Evolutionary conservation across 2,797 vertebrate species (phyloP), one percentile per base, ranked within the genome.

Genomic region (Sebastolobus altivelis): DNA sequence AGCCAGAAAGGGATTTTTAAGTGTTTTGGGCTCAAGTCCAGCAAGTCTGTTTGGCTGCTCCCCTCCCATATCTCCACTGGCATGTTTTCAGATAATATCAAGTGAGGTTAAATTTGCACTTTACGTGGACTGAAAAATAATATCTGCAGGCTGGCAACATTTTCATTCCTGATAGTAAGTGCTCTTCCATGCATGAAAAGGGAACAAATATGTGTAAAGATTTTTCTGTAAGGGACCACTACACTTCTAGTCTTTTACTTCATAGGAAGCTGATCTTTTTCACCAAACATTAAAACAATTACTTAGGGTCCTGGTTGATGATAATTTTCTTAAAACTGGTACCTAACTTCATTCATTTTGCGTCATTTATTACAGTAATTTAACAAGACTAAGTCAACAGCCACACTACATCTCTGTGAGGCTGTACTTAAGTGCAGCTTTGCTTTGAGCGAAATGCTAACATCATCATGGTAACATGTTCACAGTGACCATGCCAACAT

Each of bases 11-110:
- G 37, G 14, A 79, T 65, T 77, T 84, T 73, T 72, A 85, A 87
- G 77, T 55, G 72, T 83, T 89, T 88, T 67, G 74, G 89, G 91
- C 81, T 69, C 25, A 62, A 27, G 35, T 71, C 86, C 89, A 93
- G 67, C 7, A 14, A 65, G 72, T 80, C 37, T 74, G 70, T 82
- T 81, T 77, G 84, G 79, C 83, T 76, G 46, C 74, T 68, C 27
- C 77, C 14, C n/a, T 77, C 62, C n/a, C 14, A 52, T n/a, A 72
- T 83, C 73, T 81, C 20, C 25, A 68, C 54, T 85, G 86, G 75
- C 70, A 75, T 72, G 60, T 65, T 65, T 87, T 85, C 70, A 79
- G 81, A 84, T 82, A 31, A 80, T 73, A 82, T 83, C 75, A 87
- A 88, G 77, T 58, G 55, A 88, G 86, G 80, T 87, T 86, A 88